These are phyloP conservation scores for Rallus limicola DNA, from an alignment of 2,113 vertebrate species.

Conservation along the genomic window DNA sequence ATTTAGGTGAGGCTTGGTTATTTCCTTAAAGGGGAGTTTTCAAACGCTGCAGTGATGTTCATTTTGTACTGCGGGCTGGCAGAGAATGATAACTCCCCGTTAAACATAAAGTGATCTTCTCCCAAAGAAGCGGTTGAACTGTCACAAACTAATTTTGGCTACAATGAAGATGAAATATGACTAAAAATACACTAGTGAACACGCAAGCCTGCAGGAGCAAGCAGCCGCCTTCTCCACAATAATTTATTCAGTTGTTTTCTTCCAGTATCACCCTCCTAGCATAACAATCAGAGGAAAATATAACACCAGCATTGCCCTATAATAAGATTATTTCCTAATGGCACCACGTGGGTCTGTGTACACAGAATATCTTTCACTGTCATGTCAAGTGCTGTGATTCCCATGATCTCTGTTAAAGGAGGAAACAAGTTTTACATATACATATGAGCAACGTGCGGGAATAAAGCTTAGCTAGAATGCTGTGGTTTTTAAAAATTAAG, in stretches of 20 bases:
- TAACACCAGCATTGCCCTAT: background rate
- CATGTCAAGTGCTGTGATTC: background rate
- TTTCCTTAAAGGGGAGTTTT: background rate
- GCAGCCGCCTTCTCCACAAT: background rate
- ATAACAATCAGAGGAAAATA: background rate
- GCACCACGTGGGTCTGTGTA: background rate
- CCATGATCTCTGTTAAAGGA: background rate
- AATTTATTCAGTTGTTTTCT: background rate
- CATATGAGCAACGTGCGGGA: background rate
- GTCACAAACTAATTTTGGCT: background rate
- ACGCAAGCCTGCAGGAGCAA: background rate
- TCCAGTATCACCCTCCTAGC: background rate
- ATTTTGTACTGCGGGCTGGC: rapidly evolving
- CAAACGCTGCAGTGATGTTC: background rate
- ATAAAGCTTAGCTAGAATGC: conserved; percentile 15
- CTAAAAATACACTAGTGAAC: background rate
- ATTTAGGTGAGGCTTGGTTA: background rate
- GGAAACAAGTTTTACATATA: conserved; percentile 22
- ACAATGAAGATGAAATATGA: background rate
- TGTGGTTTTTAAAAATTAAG: conserved; percentile 36
- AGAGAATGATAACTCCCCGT: background rate
- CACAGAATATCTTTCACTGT: background rate
- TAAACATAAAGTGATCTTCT: background rate
- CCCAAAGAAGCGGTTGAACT: background rate
- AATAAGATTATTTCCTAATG: background rate